phyloP scores from a whole-genome alignment of 1,140 invertebrate species.

The Drosophila repletoides region DNA sequence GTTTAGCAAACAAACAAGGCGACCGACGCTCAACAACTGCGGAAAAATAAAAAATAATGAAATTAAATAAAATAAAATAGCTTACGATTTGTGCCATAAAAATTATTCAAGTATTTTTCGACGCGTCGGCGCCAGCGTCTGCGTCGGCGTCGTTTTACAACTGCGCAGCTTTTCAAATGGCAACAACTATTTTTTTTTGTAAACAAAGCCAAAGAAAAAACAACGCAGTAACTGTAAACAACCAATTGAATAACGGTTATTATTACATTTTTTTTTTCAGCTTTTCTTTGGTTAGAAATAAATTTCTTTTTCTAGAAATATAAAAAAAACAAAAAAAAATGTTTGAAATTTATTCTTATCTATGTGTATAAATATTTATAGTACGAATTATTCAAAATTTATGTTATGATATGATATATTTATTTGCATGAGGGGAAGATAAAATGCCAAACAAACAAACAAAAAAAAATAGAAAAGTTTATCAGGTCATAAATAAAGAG shows the following conservation, averaged over 20 bases:
- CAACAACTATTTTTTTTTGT: too few species aligned
- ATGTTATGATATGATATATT: too few species aligned
- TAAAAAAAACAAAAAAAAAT: too few species aligned
- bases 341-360: too few species aligned
- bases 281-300: not conserved
- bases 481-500: not conserved
- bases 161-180: conserved; percentile 40
- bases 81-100: conserved; percentile 62
- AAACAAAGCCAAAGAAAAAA: not conserved
- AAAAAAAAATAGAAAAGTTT: not conserved
- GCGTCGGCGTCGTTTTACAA: conserved; percentile 42
- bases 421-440: conserved; percentile 7
- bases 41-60: conserved; percentile 39
- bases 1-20: conserved; percentile 70
- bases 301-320: too few species aligned
- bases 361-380: too few species aligned
- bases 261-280: too few species aligned
- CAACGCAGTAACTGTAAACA: conserved; percentile 12
- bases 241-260: conserved; percentile 13
- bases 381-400: too few species aligned
- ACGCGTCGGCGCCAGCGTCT: conserved; percentile 4
- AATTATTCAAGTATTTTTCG: conserved; percentile 46
- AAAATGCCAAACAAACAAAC: not conserved
- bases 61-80: conserved; percentile 27
- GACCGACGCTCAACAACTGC: conserved; percentile 35